phyloP scores from a whole-genome alignment of 2,888 invertebrate species.

The Pristionchus exspectatus region DNA sequence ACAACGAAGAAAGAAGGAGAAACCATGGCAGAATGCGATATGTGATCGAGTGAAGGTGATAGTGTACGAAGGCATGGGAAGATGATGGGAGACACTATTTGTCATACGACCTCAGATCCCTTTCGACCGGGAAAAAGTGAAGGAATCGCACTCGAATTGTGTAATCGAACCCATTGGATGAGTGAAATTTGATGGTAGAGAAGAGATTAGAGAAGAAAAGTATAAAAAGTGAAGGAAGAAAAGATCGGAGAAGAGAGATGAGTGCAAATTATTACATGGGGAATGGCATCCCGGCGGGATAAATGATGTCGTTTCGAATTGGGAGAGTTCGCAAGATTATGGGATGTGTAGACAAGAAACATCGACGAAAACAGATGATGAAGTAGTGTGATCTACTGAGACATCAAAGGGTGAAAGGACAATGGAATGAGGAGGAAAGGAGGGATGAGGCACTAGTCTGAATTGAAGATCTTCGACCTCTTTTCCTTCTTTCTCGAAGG shows the following conservation, averaged over 20 bases:
- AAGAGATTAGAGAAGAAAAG: conserved; percentile 7
- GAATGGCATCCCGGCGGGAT: conserved; percentile 11
- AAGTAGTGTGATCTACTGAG: neutral
- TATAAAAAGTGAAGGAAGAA: neutral
- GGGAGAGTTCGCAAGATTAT: neutral
- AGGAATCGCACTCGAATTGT: neutral
- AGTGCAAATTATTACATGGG: conserved; percentile 25
- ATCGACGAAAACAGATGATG: neutral
- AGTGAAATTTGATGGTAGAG: conserved; percentile 30
- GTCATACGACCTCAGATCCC: conserved; percentile 2
- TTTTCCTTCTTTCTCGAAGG: neutral
- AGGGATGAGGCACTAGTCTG: neutral
- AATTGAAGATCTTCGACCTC: conserved; percentile 9
- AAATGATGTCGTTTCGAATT: neutral
- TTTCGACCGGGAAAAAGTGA: neutral
- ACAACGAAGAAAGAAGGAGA: neutral
- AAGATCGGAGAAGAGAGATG: conserved; percentile 11
- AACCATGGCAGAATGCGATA: neutral
- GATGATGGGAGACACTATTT: neutral
- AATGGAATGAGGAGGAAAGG: neutral
- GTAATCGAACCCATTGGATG: conserved; percentile 7
- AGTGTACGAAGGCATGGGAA: conserved; percentile 7
- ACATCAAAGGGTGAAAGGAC: neutral
- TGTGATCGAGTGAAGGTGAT: neutral
- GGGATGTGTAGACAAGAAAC: neutral